A percentile compares a stretch with the other conserved stretches of the same genome.
Conservation (phyloP, 1,140 invertebrate genomes). For the Philotrypesis tridentata region DNA sequence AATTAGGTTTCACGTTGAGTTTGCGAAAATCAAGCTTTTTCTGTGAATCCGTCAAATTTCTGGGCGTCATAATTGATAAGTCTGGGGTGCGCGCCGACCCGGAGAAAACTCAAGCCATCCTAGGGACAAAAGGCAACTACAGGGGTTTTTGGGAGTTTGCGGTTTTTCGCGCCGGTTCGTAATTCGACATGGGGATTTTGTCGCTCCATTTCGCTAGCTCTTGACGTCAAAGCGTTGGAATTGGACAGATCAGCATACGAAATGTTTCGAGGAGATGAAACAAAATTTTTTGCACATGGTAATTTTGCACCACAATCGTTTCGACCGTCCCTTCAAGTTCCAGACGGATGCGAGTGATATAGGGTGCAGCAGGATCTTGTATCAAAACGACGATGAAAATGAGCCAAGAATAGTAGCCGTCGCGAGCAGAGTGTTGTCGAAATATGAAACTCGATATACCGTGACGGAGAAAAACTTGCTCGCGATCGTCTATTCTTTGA, state of each 20-base stretch:
- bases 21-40: slow-evolving; percentile 31
- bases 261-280: slow-evolving; percentile 43
- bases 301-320: slow-evolving; percentile 35
- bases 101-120: slow-evolving; percentile 42
- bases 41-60: slow-evolving; percentile 34
- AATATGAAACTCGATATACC: slow-evolving; percentile 47
- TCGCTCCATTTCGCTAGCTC: slow-evolving; percentile 40
- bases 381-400: slow-evolving; percentile 26
- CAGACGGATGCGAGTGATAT: slow-evolving; percentile 47
- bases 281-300: slow-evolving; percentile 43
- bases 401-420: slow-evolving; percentile 33
- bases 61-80: slow-evolving; percentile 27
- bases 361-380: slow-evolving; percentile 37
- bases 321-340: slow-evolving; percentile 29
- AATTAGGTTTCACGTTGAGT: slow-evolving; percentile 24
- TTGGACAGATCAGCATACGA: slow-evolving; percentile 28
- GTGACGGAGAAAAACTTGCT: slow-evolving; percentile 61
- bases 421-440: neutral
- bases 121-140: slow-evolving; percentile 35
- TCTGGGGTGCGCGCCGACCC: slow-evolving; percentile 18
- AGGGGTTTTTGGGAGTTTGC: slow-evolving; percentile 51
- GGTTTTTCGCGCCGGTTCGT: slow-evolving; percentile 50
- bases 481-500: slow-evolving; percentile 51
- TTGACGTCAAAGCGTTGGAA: slow-evolving; percentile 38
- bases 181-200: slow-evolving; percentile 28